Base-by-base conservation (phyloP, 2,113 vertebrate species). In the Bagarius yarrelli region DNA sequence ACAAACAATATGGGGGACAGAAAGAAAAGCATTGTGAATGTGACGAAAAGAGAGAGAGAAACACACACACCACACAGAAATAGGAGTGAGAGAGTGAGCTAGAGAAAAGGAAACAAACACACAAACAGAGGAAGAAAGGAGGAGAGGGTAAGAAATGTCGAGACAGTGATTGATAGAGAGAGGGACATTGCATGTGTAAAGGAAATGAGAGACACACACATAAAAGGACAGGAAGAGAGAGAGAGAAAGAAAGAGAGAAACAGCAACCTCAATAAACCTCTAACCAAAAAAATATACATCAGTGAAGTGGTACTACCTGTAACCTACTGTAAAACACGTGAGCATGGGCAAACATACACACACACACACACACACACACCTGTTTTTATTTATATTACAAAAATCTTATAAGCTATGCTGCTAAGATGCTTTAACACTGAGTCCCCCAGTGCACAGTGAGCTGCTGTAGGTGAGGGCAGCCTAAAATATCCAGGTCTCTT, bases 401-500 rank as follows among this genome's bases (percentile, higher is more conserved):
- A 40, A 40, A 40, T 11, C 34, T 40, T 50, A 27, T 8, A 60
- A 60, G 12, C 57, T 19, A 44, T 60, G 40, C 12, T 64, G 18
- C 44, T 34, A n/a, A 47, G 40, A 47, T 21, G 8, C 30, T 73
- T 40, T 66, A 66, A 64, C 27, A n/a, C 25, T 3, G 21, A 77
- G 30, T 70, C 63, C 36, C 36, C 61, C 59, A 34, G 76, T 73
- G n/a, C 50, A 44, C 19, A 57, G 25, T 55, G 64, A 66, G 32
- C 5, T 50, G 61, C 30, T 14, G 15, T 32, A 71, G 66, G 18
- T 66, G 34, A 30, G 21, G 56, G 36, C 34, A 80, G 56, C 67
- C 23, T 50, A 57, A 83, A 83, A 81, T 83, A 85, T 74, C 61
- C 56, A 21, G 64, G 67, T 71, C 82, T 23, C 32, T 36, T n/a